A percentile compares a stretch with the other conserved stretches of the same genome.
Evolutionary conservation across 2,113 vertebrate genomes (phyloP).

Genomic region (Thymallus thymallus): DNA sequence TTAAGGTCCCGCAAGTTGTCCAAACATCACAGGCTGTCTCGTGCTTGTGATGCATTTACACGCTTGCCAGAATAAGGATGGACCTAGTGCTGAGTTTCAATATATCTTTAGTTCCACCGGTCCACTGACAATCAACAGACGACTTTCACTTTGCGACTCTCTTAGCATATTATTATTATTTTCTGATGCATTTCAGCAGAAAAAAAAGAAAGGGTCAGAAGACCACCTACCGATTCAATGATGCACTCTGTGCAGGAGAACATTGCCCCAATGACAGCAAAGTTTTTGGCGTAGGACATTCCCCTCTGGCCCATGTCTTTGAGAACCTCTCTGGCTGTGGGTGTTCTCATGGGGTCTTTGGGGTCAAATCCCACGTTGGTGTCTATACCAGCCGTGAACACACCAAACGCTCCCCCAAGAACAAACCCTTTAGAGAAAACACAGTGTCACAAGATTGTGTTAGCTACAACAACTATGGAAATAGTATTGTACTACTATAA

Average conservation of each 20-base stretch:
- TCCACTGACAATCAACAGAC: too few relatives aligned
- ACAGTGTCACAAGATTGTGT: background rate
- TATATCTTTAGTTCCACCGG: too few relatives aligned
- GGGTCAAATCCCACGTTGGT: conserved; percentile 95
- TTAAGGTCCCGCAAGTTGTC: too few relatives aligned
- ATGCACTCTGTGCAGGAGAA: conserved; percentile 97
- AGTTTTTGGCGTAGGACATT: conserved; percentile 97
- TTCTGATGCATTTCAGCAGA: too few relatives aligned
- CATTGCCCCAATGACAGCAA: conserved; percentile 95
- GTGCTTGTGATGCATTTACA: too few relatives aligned
- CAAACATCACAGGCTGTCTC: too few relatives aligned
- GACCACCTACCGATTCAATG: conserved; percentile 89
- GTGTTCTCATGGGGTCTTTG: conserved; percentile 91
- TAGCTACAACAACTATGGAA: background rate
- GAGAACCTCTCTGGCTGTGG: conserved; percentile 91
- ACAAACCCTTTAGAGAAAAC: conserved; percentile 81
- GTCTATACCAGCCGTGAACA: conserved; percentile 97
- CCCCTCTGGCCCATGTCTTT: conserved; percentile 97
- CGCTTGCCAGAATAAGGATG: too few relatives aligned
- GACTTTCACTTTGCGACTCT: too few relatives aligned
- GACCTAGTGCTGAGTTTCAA: too few relatives aligned
- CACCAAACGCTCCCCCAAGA: conserved; percentile 91
- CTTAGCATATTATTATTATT: too few relatives aligned
- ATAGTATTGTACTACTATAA: too few relatives aligned
- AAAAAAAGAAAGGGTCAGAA: too few relatives aligned